Evolutionary conservation across 2,797 vertebrate species (phyloP).

Genomic region (Balearica regulorum): DNA sequence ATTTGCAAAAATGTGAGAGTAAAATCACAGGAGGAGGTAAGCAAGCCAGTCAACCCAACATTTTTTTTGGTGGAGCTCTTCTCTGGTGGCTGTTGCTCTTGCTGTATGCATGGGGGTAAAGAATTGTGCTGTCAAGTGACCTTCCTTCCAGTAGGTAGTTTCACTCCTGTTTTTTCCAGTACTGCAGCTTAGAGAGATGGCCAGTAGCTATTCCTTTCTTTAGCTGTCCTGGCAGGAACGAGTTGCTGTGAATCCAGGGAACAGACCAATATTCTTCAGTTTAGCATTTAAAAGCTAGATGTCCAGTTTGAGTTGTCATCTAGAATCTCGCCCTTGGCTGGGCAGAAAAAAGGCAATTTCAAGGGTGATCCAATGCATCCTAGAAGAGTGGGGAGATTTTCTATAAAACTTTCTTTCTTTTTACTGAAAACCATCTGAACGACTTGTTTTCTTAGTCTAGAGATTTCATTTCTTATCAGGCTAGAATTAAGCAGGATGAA

Average conservation of each 20-base stretch:
- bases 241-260: not conserved
- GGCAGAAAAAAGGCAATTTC: not conserved
- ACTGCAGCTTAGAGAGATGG: not conserved
- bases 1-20: not conserved
- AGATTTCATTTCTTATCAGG: not conserved
- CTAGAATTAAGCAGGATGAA: not conserved
- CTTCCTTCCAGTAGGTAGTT: not conserved
- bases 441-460: not conserved
- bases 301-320: not conserved
- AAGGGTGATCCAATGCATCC: not conserved
- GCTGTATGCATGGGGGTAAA: not conserved
- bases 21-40: not conserved
- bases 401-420: not conserved
- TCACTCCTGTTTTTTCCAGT: not conserved
- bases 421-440: not conserved
- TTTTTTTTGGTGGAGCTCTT: not conserved
- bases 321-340: not conserved
- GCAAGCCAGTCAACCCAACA: not conserved
- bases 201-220: not conserved
- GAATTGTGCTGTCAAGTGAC: not conserved
- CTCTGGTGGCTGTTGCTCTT: not conserved
- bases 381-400: accelerated
- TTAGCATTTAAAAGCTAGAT: not conserved
- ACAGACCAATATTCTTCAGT: not conserved
- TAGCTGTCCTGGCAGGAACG: not conserved